phyloP scores from a whole-genome alignment of 2,797 vertebrate species.

The Sylvilagus floridanus region DNA sequence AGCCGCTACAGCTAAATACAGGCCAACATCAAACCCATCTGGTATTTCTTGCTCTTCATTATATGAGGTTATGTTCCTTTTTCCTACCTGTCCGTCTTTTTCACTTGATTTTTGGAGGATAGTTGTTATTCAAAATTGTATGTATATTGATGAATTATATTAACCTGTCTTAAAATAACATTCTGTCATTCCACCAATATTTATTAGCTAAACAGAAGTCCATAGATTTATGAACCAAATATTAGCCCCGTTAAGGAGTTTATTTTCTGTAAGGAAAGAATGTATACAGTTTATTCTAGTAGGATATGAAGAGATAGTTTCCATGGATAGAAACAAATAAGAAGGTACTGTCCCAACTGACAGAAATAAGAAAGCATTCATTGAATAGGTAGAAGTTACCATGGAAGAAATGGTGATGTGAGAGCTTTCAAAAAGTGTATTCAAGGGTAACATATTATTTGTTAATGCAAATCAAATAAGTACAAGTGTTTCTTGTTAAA shows the following conservation, averaged over 20 bases:
- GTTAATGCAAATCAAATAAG: slow-evolving; percentile 29
- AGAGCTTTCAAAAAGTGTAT: background rate
- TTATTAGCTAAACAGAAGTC: slow-evolving; percentile 55
- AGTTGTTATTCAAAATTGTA: slow-evolving; percentile 17
- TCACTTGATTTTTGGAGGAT: slow-evolving; percentile 34
- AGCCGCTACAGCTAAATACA: slow-evolving; percentile 6
- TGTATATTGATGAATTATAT: slow-evolving; percentile 40
- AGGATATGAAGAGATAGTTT: slow-evolving; percentile 27
- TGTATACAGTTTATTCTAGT: slow-evolving; percentile 48
- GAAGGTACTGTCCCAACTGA: slow-evolving; percentile 1
- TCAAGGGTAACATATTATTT: slow-evolving; percentile 3
- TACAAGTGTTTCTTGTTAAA: background rate
- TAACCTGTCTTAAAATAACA: slow-evolving; percentile 44
- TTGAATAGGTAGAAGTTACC: background rate
- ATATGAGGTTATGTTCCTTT: background rate
- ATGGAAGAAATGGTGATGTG: background rate
- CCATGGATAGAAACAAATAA: slow-evolving; percentile 49
- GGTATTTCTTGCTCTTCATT: background rate
- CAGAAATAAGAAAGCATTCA: slow-evolving; percentile 35
- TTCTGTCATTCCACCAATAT: background rate
- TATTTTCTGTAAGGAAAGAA: slow-evolving; percentile 38
- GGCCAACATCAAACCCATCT: background rate
- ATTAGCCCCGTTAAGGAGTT: background rate
- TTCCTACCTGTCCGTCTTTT: slow-evolving; percentile 13
- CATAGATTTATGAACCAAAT: slow-evolving; percentile 49